Conservation (phyloP, 2,113 vertebrate genomes). For the Castor canadensis region DNA sequence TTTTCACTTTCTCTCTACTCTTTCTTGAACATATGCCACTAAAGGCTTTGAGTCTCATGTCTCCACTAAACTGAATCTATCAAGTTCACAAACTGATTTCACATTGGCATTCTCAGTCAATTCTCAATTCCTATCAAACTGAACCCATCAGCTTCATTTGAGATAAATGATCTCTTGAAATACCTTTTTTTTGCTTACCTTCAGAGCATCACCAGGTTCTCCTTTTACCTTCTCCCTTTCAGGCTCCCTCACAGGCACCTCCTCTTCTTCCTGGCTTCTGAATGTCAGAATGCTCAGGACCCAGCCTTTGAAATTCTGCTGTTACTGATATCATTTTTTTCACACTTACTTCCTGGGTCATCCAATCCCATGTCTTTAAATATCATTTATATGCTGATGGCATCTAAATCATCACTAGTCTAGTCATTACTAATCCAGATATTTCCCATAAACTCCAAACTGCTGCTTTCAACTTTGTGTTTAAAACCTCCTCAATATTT, state of each 20-base stretch:
- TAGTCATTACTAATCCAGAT: background rate
- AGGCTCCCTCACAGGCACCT: background rate
- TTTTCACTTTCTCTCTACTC: background rate
- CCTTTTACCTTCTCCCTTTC: background rate
- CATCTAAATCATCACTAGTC: background rate
- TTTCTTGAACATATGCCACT: background rate
- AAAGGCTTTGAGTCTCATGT: background rate
- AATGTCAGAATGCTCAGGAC: background rate
- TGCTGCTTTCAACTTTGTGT: background rate
- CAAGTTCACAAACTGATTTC: background rate
- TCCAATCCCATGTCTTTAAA: background rate
- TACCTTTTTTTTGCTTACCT: background rate
- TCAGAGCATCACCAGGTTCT: background rate
- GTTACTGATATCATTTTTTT: background rate
- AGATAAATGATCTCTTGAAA: background rate
- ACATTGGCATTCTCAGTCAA: background rate
- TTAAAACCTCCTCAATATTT: background rate
- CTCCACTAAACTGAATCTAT: background rate
- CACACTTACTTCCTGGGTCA: background rate
- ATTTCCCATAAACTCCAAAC: background rate
- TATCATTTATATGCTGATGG: background rate
- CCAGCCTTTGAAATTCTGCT: background rate
- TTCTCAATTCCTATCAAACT: background rate
- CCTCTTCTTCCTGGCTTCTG: background rate
- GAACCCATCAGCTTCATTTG: background rate